Base-by-base conservation (phyloP, 64 coral and sea anemone genomes). In the Montipora sp. region DNA sequence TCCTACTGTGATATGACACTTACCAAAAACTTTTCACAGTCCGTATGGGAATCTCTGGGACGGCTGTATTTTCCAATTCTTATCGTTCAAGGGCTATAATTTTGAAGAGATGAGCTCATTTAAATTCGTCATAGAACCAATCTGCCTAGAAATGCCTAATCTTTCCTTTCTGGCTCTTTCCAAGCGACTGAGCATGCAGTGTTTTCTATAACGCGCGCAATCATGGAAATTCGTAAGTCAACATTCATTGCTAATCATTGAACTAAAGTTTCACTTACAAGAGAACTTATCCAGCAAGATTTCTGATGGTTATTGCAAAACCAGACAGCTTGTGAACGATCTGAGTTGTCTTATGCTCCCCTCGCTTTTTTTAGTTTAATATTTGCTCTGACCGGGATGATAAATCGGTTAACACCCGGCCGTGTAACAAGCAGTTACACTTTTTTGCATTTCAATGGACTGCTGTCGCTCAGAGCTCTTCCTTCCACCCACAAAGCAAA, bases 361-460 rank as follows among this genome's bases (percentile, higher is more conserved):
- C 46, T 85, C 8, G 19, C 19, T 18, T 48, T 72, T 59, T 5
- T 50, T 50, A 85, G 49, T 16, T 47, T 70, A 48, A 23, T 71
- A 63, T 85, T 71, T 85, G 65, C 13, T 85, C 16, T 85, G 43
- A 65, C 65, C 48, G 65, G 18, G 68, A 70, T 72, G 68, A 71
- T 85, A 85, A 71, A 85, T 71, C 68, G 68, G 82, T 85, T 85
- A 71, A 85, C 82, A 85, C 63, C 65, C 44, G 19, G 82, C 19
- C 70, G 82, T 85, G 82, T 85, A 85, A 85, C 82, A 71, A 85
- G 19, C 46, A 48, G 68, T 85, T 12, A 19, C 82, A 72, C 75
- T 20, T 50, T 83, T 85, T 85, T 85, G 82, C 82, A 85, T 85
- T 85, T 85, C 63, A 85, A 85, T 71, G 19, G 65, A 72, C 18